Evolutionary conservation across 2,113 vertebrate genomes (phyloP).

Genomic region (Eretmochelys imbricata): DNA sequence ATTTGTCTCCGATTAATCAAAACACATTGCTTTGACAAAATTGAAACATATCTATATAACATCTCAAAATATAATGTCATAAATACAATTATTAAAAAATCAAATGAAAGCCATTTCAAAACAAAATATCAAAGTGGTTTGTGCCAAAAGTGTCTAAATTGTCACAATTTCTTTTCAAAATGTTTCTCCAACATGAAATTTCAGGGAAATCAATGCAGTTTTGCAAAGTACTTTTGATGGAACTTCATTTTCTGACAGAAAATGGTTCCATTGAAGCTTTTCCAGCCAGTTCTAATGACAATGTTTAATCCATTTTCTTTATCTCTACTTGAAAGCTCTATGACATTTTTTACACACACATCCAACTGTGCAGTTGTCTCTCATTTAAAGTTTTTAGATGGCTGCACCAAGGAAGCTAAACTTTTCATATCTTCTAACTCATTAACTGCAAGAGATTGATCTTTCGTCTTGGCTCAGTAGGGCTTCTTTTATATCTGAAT

Average conservation of each 20-base stretch:
- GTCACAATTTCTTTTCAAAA: neutral
- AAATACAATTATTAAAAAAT: neutral
- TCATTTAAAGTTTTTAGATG: neutral
- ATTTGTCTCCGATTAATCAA: accelerated
- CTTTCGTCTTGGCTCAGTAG: slow-evolving; percentile 5
- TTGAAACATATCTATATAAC: neutral
- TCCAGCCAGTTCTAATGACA: neutral
- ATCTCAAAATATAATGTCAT: neutral
- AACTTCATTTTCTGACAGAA: neutral
- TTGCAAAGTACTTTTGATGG: neutral
- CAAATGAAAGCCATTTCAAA: neutral
- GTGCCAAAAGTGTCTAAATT: neutral
- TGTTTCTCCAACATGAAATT: accelerated
- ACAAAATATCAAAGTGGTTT: neutral
- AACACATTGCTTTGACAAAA: neutral
- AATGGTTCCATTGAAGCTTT: neutral
- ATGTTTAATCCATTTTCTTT: accelerated
- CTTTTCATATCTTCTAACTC: slow-evolving; percentile 6
- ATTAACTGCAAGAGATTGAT: neutral
- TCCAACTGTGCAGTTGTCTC: neutral
- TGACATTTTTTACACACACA: accelerated
- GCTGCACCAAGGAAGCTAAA: neutral
- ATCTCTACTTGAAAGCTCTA: neutral
- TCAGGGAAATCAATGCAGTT: neutral
- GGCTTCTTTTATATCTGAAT: slow-evolving; percentile 34